Percentiles rank a stretch among this genome's conserved stretches.
Evolutionary conservation across 2,113 vertebrate genomes (phyloP).

Genomic region (Rhizomys pruinosus): DNA sequence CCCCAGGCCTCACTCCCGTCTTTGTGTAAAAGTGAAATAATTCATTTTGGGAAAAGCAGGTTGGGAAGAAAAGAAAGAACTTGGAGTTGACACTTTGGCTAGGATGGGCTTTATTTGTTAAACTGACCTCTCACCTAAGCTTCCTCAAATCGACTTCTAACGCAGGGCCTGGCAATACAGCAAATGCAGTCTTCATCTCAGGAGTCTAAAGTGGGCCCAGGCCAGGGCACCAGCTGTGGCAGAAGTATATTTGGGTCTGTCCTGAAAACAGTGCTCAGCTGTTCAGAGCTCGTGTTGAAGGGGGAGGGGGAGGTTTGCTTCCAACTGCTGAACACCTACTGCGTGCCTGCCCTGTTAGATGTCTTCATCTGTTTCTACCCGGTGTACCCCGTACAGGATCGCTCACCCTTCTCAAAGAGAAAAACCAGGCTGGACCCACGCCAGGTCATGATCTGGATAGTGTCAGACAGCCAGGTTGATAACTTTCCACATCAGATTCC

Average conservation of each 20-base stretch:
- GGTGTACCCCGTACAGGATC: not conserved
- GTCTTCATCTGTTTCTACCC: not conserved
- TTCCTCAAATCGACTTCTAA: not conserved
- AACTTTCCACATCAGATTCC: not conserved
- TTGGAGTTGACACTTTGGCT: not conserved
- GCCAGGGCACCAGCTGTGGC: not conserved
- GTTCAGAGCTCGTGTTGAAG: not conserved
- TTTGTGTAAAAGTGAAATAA: not conserved
- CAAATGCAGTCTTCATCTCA: not conserved
- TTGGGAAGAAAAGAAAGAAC: not conserved
- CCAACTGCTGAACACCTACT: slow-evolving; percentile 2
- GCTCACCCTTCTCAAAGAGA: not conserved
- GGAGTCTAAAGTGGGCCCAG: not conserved
- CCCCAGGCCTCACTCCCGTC: not conserved
- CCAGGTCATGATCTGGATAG: not conserved
- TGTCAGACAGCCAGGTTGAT: not conserved
- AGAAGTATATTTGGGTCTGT: slow-evolving; percentile 5
- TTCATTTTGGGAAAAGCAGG: not conserved
- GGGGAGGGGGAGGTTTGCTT: not conserved
- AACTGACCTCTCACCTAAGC: not conserved
- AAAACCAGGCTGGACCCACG: not conserved
- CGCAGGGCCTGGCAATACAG: not conserved
- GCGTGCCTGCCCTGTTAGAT: not conserved
- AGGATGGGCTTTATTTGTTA: not conserved
- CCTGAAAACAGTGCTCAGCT: slow-evolving; percentile 41